phyloP scores from a whole-genome alignment of 2,113 vertebrate species.

The Oophaga pumilio region DNA sequence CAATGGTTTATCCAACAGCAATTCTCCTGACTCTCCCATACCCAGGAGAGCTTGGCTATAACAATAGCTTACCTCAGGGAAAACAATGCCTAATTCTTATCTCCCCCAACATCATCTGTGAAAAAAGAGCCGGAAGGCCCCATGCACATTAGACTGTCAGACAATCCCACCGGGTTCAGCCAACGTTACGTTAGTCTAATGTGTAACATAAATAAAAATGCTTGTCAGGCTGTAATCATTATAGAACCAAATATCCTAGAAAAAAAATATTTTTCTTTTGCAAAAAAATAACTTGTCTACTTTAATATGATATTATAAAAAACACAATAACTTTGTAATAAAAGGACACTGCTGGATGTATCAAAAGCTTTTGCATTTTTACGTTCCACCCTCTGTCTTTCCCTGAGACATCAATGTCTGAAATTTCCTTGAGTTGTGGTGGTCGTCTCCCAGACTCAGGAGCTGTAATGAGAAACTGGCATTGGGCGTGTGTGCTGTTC shows the following conservation, averaged over 20 bases:
- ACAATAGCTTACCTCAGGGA: too few species aligned
- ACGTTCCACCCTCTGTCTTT: neutral
- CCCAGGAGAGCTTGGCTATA: too few species aligned
- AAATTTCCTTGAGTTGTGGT: conserved; percentile 42
- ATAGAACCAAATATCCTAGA: neutral
- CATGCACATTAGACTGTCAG: too few species aligned
- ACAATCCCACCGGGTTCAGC: too few species aligned
- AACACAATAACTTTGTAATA: neutral
- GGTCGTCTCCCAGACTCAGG: conserved; percentile 9
- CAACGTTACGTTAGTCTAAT: too few species aligned
- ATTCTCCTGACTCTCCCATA: too few species aligned
- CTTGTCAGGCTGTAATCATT: neutral
- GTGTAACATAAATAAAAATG: neutral
- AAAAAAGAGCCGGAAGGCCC: too few species aligned
- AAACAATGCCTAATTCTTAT: too few species aligned
- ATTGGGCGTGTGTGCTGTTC: conserved; percentile 64
- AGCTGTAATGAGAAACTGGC: conserved; percentile 50
- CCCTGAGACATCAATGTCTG: conserved; percentile 11
- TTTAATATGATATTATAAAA: neutral
- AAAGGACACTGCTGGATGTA: neutral
- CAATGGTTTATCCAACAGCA: too few species aligned
- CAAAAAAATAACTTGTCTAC: neutral
- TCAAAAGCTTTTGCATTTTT: neutral
- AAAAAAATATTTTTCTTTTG: neutral
- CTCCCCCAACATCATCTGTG: too few species aligned